Percentiles rank a stretch among this genome's conserved stretches.
These are phyloP conservation scores for Myoxocephalus aenaeus DNA, from an alignment of 2,797 vertebrate species.

Conservation along the genomic window DNA sequence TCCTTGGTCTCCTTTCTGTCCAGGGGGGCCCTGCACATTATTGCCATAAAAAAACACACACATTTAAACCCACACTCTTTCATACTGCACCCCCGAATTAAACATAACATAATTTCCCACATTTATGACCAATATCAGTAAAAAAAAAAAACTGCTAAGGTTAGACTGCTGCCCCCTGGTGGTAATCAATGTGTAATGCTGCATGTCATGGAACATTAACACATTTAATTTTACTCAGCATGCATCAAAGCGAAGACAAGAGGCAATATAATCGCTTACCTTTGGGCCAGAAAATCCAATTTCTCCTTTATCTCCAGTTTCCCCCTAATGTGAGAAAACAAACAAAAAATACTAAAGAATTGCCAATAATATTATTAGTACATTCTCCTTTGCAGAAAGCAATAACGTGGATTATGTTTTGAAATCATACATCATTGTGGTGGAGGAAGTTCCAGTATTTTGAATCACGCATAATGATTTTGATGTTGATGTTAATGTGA, in stretches of 20 bases:
- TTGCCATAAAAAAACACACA: slow-evolving; percentile 15
- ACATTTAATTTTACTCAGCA: not conserved
- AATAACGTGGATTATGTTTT: not conserved
- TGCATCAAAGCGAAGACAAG: not conserved
- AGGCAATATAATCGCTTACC: slow-evolving; percentile 79
- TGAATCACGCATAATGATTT: not conserved
- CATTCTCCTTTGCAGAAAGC: not conserved
- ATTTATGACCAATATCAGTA: not conserved
- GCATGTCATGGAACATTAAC: not conserved
- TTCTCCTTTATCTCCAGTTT: slow-evolving; percentile 92
- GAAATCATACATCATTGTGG: not conserved
- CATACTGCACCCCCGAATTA: not conserved
- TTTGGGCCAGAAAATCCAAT: slow-evolving; percentile 87
- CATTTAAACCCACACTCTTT: not conserved
- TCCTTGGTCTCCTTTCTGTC: slow-evolving; percentile 97
- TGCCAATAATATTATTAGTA: not conserved
- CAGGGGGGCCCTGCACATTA: slow-evolving; percentile 90
- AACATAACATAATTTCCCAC: not conserved
- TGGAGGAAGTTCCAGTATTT: too few species aligned
- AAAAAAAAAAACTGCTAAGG: not conserved
- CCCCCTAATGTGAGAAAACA: slow-evolving; percentile 84
- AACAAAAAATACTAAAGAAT: not conserved
- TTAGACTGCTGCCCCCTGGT: slow-evolving; percentile 57
- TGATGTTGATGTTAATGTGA: not conserved
- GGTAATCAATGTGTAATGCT: not conserved